Percentiles rank a stretch among this genome's conserved stretches.
These are phyloP conservation scores for Synergus gifuensis DNA, from an alignment of 2,888 invertebrate species.

Conservation along the genomic window DNA sequence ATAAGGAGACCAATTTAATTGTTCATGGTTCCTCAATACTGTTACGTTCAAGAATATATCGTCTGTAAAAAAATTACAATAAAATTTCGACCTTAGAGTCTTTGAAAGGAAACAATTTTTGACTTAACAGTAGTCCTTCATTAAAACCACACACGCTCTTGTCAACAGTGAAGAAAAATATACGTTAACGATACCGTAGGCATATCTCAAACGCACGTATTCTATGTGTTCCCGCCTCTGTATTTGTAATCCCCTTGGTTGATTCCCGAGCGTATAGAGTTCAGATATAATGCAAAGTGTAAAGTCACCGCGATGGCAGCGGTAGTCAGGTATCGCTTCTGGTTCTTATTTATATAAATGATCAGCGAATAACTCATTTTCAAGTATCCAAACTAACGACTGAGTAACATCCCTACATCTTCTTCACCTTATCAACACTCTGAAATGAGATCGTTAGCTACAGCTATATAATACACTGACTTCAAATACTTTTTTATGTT, in stretches of 20 bases:
- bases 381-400: slow-evolving; percentile 51
- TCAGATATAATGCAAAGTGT: slow-evolving; percentile 72
- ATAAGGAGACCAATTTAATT: too few species aligned
- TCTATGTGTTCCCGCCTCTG: slow-evolving; percentile 51
- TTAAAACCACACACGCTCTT: slow-evolving; percentile 68
- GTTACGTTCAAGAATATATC: neutral
- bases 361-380: slow-evolving; percentile 74
- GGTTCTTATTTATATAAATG: slow-evolving; percentile 78
- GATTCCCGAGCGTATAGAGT: slow-evolving; percentile 61
- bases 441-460: slow-evolving; percentile 3
- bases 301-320: slow-evolving; percentile 71
- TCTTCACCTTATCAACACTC: slow-evolving; percentile 8
- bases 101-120: slow-evolving; percentile 40
- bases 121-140: slow-evolving; percentile 67
- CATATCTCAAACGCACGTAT: slow-evolving; percentile 57
- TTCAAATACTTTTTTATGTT: too few species aligned
- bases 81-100: neutral
- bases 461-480: too few species aligned
- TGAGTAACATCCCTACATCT: slow-evolving; percentile 55
- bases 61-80: neutral
- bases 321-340: slow-evolving; percentile 76
- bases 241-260: slow-evolving; percentile 60
- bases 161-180: slow-evolving; percentile 69
- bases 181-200: slow-evolving; percentile 70
- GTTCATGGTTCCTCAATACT: too few species aligned